Conservation (phyloP, 2,888 invertebrate species). For the Entomobrya proxima region DNA sequence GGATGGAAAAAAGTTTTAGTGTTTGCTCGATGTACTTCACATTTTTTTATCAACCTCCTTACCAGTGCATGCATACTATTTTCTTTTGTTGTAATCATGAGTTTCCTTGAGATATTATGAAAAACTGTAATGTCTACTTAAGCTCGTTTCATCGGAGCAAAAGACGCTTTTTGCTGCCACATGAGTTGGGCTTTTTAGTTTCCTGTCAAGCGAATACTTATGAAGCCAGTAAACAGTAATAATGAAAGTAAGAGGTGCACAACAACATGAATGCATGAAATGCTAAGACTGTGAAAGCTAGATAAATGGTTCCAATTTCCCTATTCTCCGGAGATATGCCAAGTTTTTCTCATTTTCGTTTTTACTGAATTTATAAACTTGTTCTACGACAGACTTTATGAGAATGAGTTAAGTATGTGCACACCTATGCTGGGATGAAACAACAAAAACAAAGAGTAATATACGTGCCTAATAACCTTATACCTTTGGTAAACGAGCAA, state of each 20-base stretch:
- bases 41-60: too few relatives aligned
- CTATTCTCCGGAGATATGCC: slow-evolving; percentile 47
- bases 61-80: too few relatives aligned
- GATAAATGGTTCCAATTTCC: slow-evolving; percentile 62
- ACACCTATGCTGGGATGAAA: neutral
- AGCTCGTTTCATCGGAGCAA: too few relatives aligned
- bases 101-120: too few relatives aligned
- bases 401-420: neutral
- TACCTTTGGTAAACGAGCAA: too few relatives aligned
- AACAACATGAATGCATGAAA: slow-evolving; percentile 13
- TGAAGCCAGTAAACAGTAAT: slow-evolving; percentile 16
- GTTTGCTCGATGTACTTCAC: too few relatives aligned
- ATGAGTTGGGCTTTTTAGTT: neutral
- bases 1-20: too few relatives aligned
- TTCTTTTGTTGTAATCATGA: too few relatives aligned
- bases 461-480: neutral
- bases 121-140: too few relatives aligned
- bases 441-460: neutral
- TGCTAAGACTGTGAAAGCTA: slow-evolving; percentile 51
- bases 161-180: neutral
- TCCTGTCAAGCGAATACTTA: slow-evolving; percentile 16
- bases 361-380: slow-evolving; percentile 43
- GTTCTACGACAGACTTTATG: neutral
- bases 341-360: slow-evolving; percentile 59
- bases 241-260: slow-evolving; percentile 18